A percentile compares a stretch with the other conserved stretches of the same genome.
Conservation (phyloP, 1,140 invertebrate species). For the Macrobrachium nipponense region DNA sequence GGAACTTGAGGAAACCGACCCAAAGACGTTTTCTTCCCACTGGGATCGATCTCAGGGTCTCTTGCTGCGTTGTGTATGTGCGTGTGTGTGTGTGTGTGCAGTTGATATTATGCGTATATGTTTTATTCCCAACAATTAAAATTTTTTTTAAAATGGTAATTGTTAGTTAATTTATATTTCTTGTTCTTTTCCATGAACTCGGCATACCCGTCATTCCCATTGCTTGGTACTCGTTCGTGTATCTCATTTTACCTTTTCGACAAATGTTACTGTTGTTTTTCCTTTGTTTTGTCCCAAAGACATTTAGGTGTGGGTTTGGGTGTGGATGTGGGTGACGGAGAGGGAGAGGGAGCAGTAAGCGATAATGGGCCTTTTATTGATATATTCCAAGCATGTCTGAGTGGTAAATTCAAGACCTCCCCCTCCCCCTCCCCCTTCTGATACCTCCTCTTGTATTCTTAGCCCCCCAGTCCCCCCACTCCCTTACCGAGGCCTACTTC, state of each 20-base stretch:
- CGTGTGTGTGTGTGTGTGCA: no score
- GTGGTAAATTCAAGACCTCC: neutral
- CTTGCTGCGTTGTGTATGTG: neutral
- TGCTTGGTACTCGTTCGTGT: no score
- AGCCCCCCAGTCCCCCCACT: slow-evolving; percentile 22
- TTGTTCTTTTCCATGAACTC: neutral
- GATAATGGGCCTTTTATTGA: slow-evolving; percentile 13
- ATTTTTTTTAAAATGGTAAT: no score
- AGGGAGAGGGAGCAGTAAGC: neutral
- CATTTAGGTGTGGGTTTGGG: no score
- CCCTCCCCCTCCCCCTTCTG: neutral
- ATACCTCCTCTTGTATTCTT: slow-evolving; percentile 28
- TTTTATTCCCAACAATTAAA: neutral
- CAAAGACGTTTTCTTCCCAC: neutral
- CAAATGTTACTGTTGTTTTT: neutral
- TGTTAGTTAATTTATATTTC: neutral
- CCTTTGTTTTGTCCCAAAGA: neutral
- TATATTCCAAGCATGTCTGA: slow-evolving; percentile 18
- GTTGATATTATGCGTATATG: neutral
- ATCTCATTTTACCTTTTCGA: neutral
- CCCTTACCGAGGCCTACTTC: no score
- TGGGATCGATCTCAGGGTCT: neutral
- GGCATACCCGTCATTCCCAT: no score
- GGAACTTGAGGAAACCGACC: no score
- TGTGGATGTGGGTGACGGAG: neutral